Evolutionary conservation across 2,888 invertebrate genomes (phyloP).

Genomic region (Eustalomyia histrio): DNA sequence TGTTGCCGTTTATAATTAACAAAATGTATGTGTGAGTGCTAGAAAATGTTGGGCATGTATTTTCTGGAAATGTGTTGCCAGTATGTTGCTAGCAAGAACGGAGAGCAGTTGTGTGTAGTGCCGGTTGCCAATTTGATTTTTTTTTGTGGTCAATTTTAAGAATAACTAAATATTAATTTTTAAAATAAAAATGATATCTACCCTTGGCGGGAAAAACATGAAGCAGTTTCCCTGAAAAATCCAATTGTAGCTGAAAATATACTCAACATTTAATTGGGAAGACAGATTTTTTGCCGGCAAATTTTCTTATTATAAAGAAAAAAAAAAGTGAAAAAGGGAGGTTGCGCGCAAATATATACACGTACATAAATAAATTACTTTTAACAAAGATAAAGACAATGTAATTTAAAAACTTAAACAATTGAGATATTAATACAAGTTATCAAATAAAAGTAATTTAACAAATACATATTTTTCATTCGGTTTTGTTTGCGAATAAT

Average conservation of each 20-base stretch:
- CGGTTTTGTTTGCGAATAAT: neutral
- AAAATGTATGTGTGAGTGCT: slow-evolving; percentile 30
- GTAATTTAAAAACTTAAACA: slow-evolving; percentile 10
- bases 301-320: neutral
- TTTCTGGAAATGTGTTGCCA: slow-evolving; percentile 32
- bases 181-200: slow-evolving; percentile 13
- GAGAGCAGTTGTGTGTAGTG: slow-evolving; percentile 51
- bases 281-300: slow-evolving; percentile 33
- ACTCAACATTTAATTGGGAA: neutral
- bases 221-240: slow-evolving; percentile 26
- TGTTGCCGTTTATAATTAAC: neutral
- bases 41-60: slow-evolving; percentile 37
- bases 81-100: slow-evolving; percentile 42
- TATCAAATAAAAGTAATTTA: neutral
- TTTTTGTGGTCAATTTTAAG: slow-evolving; percentile 19
- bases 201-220: slow-evolving; percentile 33
- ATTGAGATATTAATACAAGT: neutral
- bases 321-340: neutral
- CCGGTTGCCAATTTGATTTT: slow-evolving; percentile 23
- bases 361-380: slow-evolving; percentile 2
- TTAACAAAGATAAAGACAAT: slow-evolving; percentile 18
- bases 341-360: slow-evolving; percentile 49
- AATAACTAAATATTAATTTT: slow-evolving; percentile 24
- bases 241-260: neutral
- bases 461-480: neutral